Evolutionary conservation across 1,140 invertebrate species (phyloP), one percentile per base, ranked within the genome.

Genomic region (Batillaria attramentaria): DNA sequence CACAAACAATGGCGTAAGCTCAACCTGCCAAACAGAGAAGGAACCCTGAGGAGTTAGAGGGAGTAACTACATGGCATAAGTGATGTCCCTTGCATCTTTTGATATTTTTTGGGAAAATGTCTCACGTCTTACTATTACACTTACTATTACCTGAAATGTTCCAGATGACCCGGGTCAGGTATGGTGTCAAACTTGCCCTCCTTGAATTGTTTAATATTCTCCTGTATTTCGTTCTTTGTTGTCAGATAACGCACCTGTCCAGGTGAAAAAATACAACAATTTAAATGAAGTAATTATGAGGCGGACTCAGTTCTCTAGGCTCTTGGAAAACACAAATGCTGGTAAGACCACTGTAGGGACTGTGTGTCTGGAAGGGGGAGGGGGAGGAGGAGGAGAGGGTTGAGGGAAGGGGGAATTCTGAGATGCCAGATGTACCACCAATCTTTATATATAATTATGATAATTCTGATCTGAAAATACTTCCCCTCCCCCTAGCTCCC

Each of bases 121-220:
- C 2, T 35, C 20, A 57, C 1, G 1, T 60, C 33, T 62, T 33
- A 1, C 0, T 8, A 18, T 24, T 54, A 50, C 37, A 62, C 18
- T 42, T 10, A 35, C 24, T 66, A 77, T 79, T 79, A 86, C 86
- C 73, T 81, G 80, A 87, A 87, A 68, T 87, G 87, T 60, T 77
- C 77, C 3, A 88, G 78, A 78, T 84, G 77, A n/a, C 35, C 69
- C 42, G 86, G 87, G 57, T 87, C 83, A 28, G 85, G 85, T 18
- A 88, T 69, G 41, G 76, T 83, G 4, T 85, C 83, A 79, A 83
- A 85, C 6, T 87, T 82, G 28, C 83, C 86, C n/a, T 84, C 78
- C 39, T 72, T 79, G 42, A 76, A 83, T 50, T 84, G 60, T 18
- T 83, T 79, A 0, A 83, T 46, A 37, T 79, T 77, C 18, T 81